These are phyloP conservation scores for Gadopsis bispinosus DNA, from an alignment of 2,797 vertebrate species.

Conservation along the genomic window DNA sequence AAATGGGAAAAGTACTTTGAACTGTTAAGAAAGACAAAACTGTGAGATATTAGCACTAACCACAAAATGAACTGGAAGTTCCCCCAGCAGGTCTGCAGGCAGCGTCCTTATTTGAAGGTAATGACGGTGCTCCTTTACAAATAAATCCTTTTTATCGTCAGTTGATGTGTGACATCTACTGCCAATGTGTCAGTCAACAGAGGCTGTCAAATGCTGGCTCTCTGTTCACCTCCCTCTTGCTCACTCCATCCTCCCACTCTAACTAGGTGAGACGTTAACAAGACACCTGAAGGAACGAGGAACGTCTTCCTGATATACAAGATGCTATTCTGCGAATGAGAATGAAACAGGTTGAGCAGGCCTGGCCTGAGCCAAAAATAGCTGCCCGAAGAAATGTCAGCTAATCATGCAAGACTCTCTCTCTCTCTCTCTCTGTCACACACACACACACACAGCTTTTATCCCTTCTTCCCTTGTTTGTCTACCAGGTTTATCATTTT, in stretches of 20 bases:
- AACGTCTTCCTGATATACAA: slow-evolving; percentile 41
- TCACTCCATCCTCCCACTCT: slow-evolving; percentile 10
- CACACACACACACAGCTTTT: too few species aligned
- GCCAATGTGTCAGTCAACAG: background rate
- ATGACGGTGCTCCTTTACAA: background rate
- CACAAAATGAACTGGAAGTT: slow-evolving; percentile 6
- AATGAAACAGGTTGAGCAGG: slow-evolving; percentile 65
- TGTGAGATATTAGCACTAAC: slow-evolving; percentile 16
- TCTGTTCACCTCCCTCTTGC: background rate
- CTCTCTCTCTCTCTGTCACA: background rate
- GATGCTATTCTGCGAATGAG: slow-evolving; percentile 28
- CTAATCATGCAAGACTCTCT: background rate
- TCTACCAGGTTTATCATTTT: background rate
- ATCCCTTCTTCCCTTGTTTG: background rate
- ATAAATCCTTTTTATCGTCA: background rate
- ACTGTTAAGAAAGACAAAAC: background rate
- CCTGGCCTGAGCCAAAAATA: slow-evolving; percentile 20
- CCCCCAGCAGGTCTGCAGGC: slow-evolving; percentile 10
- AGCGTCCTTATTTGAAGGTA: slow-evolving; percentile 25
- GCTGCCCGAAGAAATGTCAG: slow-evolving; percentile 1
- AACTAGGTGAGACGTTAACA: background rate
- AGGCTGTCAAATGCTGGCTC: background rate
- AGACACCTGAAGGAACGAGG: slow-evolving; percentile 22
- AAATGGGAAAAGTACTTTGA: background rate
- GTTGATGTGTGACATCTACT: background rate